Base-by-base conservation (phyloP, 2,888 invertebrate species). In the Lobophora halterata region DNA sequence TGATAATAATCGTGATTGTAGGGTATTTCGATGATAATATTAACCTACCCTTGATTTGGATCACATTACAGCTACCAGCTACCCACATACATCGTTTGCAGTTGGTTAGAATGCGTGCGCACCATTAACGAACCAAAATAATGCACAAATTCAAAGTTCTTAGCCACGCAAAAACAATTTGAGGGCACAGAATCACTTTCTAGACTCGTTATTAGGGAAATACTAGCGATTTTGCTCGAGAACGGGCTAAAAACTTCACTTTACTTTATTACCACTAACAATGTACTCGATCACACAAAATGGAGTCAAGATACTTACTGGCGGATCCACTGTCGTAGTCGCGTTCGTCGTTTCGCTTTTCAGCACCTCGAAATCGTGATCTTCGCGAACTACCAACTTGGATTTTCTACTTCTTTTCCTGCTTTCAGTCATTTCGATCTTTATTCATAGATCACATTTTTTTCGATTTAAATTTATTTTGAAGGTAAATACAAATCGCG, bases 291-390 rank as follows among this genome's bases (percentile, higher is more conserved):
- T n/a, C n/a, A n/a, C 6, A 39, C 49, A 53, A 53, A 41, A 49
- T 54, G 53, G 51, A 47, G 43, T 33, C 38, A n/a, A n/a, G n/a
- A n/a, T 19, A 39, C 21, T 41, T 46, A 49, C 51, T 47, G 51
- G 43, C 49, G 44, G 41, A 29, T 19, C 13, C 17, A 25, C 20
- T 26, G 5, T 36, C 23, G 24, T 10, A 3, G 2, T 5, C n/a
- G 13, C n/a, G n/a, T n/a, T n/a, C n/a, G 26, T 25, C 28, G 34
- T 27, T 24, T 29, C 36, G 25, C 31, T 35, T 29, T 21, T 24
- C 18, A 35, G 16, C 5, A 25, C 16, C 27, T 35, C 44, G 4
- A 9, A 34, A 12, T 37, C 40, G 17, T 36, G 34, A 7, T 42
- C 28, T 19, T 29, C 24, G 6, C 49, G 42, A 3, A 46, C 27